Conservation (phyloP, 2,797 vertebrate species). For the Sebastes minor region DNA sequence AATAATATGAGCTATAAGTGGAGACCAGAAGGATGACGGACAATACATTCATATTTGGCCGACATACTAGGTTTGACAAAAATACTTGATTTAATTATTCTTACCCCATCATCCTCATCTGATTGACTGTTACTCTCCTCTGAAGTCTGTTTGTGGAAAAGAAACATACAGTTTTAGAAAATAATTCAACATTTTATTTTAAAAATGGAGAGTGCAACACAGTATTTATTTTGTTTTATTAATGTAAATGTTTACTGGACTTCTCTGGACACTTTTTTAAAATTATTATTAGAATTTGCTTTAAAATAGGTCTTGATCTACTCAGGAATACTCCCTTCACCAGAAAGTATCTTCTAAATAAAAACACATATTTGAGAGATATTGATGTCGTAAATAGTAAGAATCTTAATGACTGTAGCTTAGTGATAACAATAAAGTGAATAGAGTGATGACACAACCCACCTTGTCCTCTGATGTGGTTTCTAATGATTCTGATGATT, state of each 20-base stretch:
- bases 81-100: background rate
- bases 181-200: background rate
- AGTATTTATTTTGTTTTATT: background rate
- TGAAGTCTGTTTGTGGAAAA: conserved; percentile 64
- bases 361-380: too few relatives aligned
- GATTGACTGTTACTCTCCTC: conserved; percentile 73
- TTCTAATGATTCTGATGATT: conserved; percentile 66
- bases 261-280: background rate
- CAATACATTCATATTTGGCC: background rate
- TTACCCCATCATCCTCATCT: conserved; percentile 65
- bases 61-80: background rate
- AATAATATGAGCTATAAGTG: background rate
- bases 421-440: background rate
- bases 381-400: too few relatives aligned
- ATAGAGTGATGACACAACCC: background rate
- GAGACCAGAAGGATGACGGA: background rate
- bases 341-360: too few relatives aligned
- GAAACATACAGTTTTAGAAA: background rate
- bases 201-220: background rate
- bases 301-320: too few relatives aligned
- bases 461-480: conserved; percentile 75
- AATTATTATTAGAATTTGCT: background rate
- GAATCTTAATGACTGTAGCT: background rate
- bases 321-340: too few relatives aligned
- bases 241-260: background rate